Conservation (phyloP, 1,140 invertebrate genomes). For the Idris sp. region DNA sequence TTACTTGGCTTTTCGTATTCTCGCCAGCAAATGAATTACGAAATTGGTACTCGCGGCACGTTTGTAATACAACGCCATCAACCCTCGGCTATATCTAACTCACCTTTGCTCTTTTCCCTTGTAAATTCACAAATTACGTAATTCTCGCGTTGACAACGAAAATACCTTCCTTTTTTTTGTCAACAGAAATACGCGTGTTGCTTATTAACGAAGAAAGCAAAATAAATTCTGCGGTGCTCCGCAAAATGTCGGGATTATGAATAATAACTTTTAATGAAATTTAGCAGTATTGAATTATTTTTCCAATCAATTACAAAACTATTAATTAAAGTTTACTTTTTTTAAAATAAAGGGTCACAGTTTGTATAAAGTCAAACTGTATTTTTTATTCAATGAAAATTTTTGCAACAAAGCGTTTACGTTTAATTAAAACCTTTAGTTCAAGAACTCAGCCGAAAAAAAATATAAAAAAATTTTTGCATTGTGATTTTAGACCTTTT, state of each 20-base stretch:
- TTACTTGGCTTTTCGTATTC: constrained; percentile 63
- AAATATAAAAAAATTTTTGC: no score
- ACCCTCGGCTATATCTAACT: constrained; percentile 39
- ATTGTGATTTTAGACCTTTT: no score
- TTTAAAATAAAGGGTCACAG: no score
- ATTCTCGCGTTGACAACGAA: constrained; percentile 41
- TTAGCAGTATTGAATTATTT: no score
- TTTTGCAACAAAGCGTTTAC: no score
- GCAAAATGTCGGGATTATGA: neutral
- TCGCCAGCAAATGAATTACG: constrained; percentile 46
- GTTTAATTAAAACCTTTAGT: no score
- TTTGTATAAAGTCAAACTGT: no score
- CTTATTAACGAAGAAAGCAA: constrained; percentile 4
- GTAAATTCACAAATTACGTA: constrained; percentile 59
- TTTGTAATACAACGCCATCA: constrained; percentile 62
- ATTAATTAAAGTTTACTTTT: no score
- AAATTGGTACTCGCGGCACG: constrained; percentile 66
- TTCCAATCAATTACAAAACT: no score
- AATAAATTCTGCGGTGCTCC: neutral
- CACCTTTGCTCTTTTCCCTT: constrained; percentile 57
- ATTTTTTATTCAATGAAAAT: no score
- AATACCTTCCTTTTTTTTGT: constrained; percentile 23
- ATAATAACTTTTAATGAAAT: no score
- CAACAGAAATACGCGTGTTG: constrained; percentile 11
- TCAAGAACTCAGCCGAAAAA: no score